Conservation (phyloP, 2,113 vertebrate genomes). For the Tragelaphus imberbis region DNA sequence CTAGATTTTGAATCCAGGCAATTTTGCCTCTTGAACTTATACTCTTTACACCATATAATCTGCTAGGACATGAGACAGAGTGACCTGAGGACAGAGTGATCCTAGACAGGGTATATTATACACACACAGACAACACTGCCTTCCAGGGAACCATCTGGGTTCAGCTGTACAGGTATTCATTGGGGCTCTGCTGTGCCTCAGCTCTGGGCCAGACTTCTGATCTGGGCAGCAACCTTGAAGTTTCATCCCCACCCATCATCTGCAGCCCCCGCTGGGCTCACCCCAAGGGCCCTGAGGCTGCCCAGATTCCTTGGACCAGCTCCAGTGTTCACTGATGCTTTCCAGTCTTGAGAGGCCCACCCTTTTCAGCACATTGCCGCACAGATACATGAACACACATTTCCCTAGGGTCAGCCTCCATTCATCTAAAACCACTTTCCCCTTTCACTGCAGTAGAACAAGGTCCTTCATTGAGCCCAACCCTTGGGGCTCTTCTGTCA, state of each 20-base stretch:
- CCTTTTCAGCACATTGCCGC: constrained; percentile 13
- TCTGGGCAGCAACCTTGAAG: constrained; percentile 50
- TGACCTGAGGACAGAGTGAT: neutral
- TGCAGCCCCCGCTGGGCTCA: constrained; percentile 47
- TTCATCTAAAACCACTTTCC: constrained; percentile 32
- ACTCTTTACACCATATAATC: neutral
- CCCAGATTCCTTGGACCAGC: constrained; percentile 45
- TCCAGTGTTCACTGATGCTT: constrained; percentile 60
- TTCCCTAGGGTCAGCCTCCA: constrained; percentile 30
- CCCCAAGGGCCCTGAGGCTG: constrained; percentile 53
- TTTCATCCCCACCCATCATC: constrained; percentile 53
- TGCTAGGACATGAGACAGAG: neutral
- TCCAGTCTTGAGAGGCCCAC: constrained; percentile 41
- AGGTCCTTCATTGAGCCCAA: constrained; percentile 62
- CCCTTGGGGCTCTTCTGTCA: constrained; percentile 53
- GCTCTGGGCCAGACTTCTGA: constrained; percentile 18
- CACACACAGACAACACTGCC: neutral
- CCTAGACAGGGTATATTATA: neutral
- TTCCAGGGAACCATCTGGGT: constrained; percentile 23
- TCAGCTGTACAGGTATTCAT: constrained; percentile 47
- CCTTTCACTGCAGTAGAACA: constrained; percentile 55
- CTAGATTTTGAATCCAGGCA: neutral
- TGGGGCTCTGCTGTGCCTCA: constrained; percentile 1
- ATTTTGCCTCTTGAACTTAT: constrained; percentile 4
- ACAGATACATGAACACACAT: constrained; percentile 28